A percentile compares a stretch with the other conserved stretches of the same genome.
Evolutionary conservation across 2,113 vertebrate genomes (phyloP).

Genomic region (Bos taurus): ARS-UCD2.0 NC_037329.1:35037501-35038000

Average conservation of each 20-base stretch:
- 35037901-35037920: background rate
- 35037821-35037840: background rate
- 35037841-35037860: background rate
- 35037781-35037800: background rate
- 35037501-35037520: background rate
- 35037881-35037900: background rate
- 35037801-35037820: background rate
- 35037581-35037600: background rate
- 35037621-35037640: background rate
- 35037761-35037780: background rate
- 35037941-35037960: background rate
- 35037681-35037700: background rate
- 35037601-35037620: background rate
- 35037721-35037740: conserved; percentile 2
- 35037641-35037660: conserved; percentile 2
- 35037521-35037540: background rate
- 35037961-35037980: background rate
- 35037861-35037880: background rate
- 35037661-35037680: conserved; percentile 8
- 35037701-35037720: background rate
- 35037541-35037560: background rate
- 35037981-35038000: background rate
- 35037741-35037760: background rate
- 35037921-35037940: background rate
- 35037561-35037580: background rate